These are phyloP conservation scores for Rhinophrynus dorsalis DNA, from an alignment of 2,797 vertebrate genomes.

Conservation along the genomic window DNA sequence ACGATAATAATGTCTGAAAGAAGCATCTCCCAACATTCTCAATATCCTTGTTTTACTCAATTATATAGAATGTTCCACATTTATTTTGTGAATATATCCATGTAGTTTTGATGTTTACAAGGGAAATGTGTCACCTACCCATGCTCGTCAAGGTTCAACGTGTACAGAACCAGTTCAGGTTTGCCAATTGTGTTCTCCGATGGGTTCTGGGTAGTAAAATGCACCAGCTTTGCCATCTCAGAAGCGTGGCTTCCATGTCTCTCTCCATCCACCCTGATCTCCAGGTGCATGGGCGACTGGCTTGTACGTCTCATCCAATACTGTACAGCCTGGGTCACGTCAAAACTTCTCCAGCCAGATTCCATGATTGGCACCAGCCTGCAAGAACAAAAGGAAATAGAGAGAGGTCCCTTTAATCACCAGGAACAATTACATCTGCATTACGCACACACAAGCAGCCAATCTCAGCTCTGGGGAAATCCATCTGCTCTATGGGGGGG, in stretches of 20 bases:
- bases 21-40: no score
- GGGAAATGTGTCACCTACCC: slow-evolving; percentile 85
- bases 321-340: slow-evolving; percentile 91
- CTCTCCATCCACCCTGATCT: slow-evolving; percentile 91
- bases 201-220: slow-evolving; percentile 82
- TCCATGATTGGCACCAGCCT: slow-evolving; percentile 87
- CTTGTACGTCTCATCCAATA: slow-evolving; percentile 82
- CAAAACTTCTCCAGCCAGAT: slow-evolving; percentile 91
- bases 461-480: no score
- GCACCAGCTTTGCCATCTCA: slow-evolving; percentile 82
- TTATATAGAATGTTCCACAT: no score
- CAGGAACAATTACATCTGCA: no score
- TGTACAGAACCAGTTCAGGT: slow-evolving; percentile 90
- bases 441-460: no score
- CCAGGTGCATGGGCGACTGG: slow-evolving; percentile 82
- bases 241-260: slow-evolving; percentile 81
- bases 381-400: slow-evolving; percentile 15
- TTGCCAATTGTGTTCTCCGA: slow-evolving; percentile 77
- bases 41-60: no score
- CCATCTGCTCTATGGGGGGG: no score
- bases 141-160: slow-evolving; percentile 84
- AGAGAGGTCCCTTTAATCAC: background rate
- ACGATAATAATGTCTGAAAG: no score
- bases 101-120: no score
- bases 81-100: no score